These are phyloP conservation scores for Proterorhinus semilunaris DNA, from an alignment of 2,113 vertebrate genomes.

Conservation along the genomic window DNA sequence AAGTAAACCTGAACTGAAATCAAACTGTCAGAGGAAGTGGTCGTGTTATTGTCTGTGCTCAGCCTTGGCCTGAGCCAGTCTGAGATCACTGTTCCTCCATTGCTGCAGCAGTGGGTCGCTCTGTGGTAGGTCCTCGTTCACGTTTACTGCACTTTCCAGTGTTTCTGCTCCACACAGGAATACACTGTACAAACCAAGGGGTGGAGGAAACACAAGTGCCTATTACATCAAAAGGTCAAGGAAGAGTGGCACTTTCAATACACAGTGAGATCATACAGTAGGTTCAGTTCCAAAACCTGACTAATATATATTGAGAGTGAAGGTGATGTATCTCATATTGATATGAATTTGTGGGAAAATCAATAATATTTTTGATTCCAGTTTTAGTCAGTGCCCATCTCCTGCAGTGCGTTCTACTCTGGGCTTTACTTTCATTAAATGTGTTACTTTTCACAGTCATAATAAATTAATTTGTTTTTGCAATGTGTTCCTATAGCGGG, in stretches of 20 bases:
- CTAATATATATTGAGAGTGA: too few relatives aligned
- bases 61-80: conserved; percentile 37
- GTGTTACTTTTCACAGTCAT: too few relatives aligned
- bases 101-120: conserved; percentile 10
- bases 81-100: conserved; percentile 59
- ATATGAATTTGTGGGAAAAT: too few relatives aligned
- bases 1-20: background rate
- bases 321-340: too few relatives aligned
- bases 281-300: background rate
- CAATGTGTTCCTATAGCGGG: background rate
- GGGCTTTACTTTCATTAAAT: too few relatives aligned
- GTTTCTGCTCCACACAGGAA: conserved; percentile 32
- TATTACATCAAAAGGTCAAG: background rate
- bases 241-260: background rate
- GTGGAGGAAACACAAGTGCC: conserved; percentile 1
- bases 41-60: conserved; percentile 45
- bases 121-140: conserved; percentile 41
- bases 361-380: too few relatives aligned
- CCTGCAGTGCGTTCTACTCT: too few relatives aligned
- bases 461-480: too few relatives aligned
- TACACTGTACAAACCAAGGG: conserved; percentile 13
- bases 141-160: conserved; percentile 37
- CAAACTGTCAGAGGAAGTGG: conserved; percentile 2
- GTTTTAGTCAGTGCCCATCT: too few relatives aligned
- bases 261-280: background rate